A percentile compares a stretch with the other conserved stretches of the same genome.
These are phyloP conservation scores for Microtus californicus DNA, from an alignment of 2,797 vertebrate genomes.

Conservation along the genomic window DNA sequence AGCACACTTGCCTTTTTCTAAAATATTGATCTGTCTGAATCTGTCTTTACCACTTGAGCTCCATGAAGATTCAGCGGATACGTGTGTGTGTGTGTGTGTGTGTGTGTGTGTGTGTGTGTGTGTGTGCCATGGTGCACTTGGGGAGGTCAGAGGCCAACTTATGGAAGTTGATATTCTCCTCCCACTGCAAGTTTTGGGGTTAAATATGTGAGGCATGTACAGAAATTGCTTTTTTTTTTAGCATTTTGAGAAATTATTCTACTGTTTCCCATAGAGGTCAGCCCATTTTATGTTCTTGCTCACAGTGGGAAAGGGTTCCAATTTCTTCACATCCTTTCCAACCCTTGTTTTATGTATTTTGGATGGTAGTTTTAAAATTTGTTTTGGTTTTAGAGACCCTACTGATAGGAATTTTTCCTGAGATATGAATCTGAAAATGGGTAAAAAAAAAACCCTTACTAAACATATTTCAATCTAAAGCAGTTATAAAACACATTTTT, in stretches of 20 bases:
- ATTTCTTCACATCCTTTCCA: background rate
- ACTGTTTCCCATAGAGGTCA: background rate
- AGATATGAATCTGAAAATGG: conserved; percentile 17
- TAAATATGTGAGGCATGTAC: background rate
- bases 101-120: no score
- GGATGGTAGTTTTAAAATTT: background rate
- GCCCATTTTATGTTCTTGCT: background rate
- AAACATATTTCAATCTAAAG: background rate
- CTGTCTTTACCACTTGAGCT: background rate
- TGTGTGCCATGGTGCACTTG: background rate
- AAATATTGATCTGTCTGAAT: background rate
- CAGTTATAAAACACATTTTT: background rate
- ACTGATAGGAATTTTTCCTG: background rate
- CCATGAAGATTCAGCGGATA: background rate
- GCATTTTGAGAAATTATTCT: background rate
- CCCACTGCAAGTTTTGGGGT: background rate
- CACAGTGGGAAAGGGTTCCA: background rate
- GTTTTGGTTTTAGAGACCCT: conserved; percentile 44
- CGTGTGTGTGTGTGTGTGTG: background rate
- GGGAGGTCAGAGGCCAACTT: background rate
- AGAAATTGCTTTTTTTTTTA: background rate
- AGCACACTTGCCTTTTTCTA: background rate
- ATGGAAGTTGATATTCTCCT: background rate
- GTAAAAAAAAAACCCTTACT: background rate
- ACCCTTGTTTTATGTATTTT: background rate